These are phyloP conservation scores for Crocodylus rhombifer DNA, from an alignment of 2,797 vertebrate genomes.

Conservation along the genomic window DNA sequence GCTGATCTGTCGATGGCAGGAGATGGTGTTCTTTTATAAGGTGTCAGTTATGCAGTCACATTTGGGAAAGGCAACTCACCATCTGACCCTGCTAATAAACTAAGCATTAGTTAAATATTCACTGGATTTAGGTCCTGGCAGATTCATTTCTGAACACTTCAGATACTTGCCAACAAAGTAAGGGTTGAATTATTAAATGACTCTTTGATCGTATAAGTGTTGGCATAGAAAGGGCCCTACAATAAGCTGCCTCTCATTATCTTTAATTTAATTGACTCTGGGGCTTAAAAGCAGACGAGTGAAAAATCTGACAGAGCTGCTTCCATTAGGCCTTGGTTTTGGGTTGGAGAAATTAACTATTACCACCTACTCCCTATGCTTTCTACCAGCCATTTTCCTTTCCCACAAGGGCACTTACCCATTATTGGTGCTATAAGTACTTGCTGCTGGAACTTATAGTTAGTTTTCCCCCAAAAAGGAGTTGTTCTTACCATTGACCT, in stretches of 20 bases:
- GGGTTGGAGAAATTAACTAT: background rate
- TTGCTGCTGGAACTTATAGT: background rate
- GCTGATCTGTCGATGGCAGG: accelerated
- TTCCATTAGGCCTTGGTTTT: background rate
- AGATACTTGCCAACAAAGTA: conserved; percentile 15
- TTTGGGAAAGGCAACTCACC: background rate
- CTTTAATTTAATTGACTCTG: conserved; percentile 12
- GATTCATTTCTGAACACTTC: background rate
- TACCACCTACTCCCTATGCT: background rate
- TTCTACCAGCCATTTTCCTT: background rate
- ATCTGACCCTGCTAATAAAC: background rate
- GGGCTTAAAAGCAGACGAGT: background rate
- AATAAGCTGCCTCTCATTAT: conserved; percentile 24
- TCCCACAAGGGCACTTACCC: background rate
- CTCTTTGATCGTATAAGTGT: background rate
- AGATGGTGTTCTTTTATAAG: background rate
- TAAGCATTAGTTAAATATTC: background rate
- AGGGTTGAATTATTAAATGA: conserved; percentile 3
- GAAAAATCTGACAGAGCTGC: background rate
- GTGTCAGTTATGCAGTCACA: background rate
- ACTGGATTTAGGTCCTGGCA: background rate
- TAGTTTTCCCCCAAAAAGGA: background rate
- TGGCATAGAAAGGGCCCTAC: background rate
- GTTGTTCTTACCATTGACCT: background rate
- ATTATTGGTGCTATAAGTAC: background rate